Conservation (phyloP, 2,888 invertebrate species). For the Dromius quadrimaculatus region DNA sequence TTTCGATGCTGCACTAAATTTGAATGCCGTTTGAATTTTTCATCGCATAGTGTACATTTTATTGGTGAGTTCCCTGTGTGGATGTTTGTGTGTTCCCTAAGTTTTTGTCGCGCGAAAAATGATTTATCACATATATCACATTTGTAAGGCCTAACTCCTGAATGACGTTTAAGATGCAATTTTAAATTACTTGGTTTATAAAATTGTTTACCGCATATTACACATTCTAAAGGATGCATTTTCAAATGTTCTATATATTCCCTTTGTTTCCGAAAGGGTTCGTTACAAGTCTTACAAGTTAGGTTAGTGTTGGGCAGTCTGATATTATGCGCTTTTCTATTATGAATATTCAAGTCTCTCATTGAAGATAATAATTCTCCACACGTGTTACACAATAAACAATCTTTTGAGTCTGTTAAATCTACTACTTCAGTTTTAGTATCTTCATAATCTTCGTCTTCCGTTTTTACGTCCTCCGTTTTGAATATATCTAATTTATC, state of each 20-base stretch:
- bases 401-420: slow-evolving; percentile 49
- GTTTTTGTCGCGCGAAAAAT: slow-evolving; percentile 85
- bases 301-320: slow-evolving; percentile 60
- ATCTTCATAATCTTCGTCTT: too few relatives aligned
- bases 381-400: slow-evolving; percentile 59
- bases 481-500: slow-evolving; percentile 58
- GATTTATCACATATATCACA: slow-evolving; percentile 86
- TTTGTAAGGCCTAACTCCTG: slow-evolving; percentile 77
- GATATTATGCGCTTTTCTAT: slow-evolving; percentile 67
- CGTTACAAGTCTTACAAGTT: slow-evolving; percentile 74
- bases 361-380: slow-evolving; percentile 59
- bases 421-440: slow-evolving; percentile 55
- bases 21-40: slow-evolving; percentile 84
- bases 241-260: slow-evolving; percentile 81
- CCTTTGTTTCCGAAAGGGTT: slow-evolving; percentile 76
- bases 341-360: slow-evolving; percentile 65
- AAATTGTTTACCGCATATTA: slow-evolving; percentile 85
- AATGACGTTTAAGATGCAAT: slow-evolving; percentile 83
- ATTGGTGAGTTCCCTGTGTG: slow-evolving; percentile 86
- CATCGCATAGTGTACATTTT: slow-evolving; percentile 84
- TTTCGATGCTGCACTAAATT: slow-evolving; percentile 88
- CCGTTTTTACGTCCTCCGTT: slow-evolving; percentile 63
- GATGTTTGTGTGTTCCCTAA: slow-evolving; percentile 84
- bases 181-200: slow-evolving; percentile 78
- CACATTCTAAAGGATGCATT: slow-evolving; percentile 85